Conservation (phyloP, 2,888 invertebrate genomes). For the Sarcophaga carnaria region DNA sequence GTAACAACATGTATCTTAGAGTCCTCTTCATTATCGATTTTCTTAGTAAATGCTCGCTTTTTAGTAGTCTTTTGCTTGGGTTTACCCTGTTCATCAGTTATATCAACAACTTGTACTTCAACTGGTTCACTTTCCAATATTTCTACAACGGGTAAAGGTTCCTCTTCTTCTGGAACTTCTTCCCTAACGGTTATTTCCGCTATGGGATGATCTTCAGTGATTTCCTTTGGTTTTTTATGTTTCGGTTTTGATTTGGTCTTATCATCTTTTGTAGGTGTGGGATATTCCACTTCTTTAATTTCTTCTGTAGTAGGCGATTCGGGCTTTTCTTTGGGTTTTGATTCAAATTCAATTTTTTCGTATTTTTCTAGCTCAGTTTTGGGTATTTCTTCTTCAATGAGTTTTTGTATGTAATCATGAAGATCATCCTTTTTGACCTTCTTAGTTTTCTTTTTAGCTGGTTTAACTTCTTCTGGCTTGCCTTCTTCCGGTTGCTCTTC, state of each 20-base stretch:
- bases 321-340: slow-evolving; percentile 74
- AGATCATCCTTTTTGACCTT: slow-evolving; percentile 79
- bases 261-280: slow-evolving; percentile 76
- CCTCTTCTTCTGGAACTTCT: slow-evolving; percentile 64
- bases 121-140: slow-evolving; percentile 75
- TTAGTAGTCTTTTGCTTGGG: slow-evolving; percentile 77
- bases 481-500: slow-evolving; percentile 76
- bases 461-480: slow-evolving; percentile 76
- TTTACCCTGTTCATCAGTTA: slow-evolving; percentile 75
- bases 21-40: slow-evolving; percentile 75
- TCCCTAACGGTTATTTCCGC: slow-evolving; percentile 75
- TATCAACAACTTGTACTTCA: slow-evolving; percentile 75
- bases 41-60: slow-evolving; percentile 77
- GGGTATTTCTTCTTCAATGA: slow-evolving; percentile 80
- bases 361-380: slow-evolving; percentile 81
- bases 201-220: slow-evolving; percentile 66
- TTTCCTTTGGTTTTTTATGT: slow-evolving; percentile 66
- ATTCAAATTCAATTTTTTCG: slow-evolving; percentile 80
- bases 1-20: slow-evolving; percentile 76
- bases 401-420: slow-evolving; percentile 79
- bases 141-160: slow-evolving; percentile 72
- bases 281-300: slow-evolving; percentile 73
- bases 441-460: slow-evolving; percentile 77
- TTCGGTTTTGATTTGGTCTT: slow-evolving; percentile 75
- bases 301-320: slow-evolving; percentile 67